A percentile compares a stretch with the other conserved stretches of the same genome.
Conservation (phyloP, 2,888 invertebrate species). For the Agrilus biguttatus region DNA sequence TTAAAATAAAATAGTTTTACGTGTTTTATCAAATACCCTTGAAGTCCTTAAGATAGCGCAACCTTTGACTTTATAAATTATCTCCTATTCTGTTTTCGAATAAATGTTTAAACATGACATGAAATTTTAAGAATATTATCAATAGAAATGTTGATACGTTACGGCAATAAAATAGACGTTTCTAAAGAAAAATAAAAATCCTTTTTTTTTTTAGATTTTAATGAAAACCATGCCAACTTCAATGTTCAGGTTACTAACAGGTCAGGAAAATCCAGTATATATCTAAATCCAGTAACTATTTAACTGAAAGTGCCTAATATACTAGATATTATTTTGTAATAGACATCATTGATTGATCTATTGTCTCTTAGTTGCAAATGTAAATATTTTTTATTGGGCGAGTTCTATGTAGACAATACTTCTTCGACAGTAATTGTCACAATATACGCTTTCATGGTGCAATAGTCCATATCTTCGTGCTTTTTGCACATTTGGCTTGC, state of each 20-base stretch:
- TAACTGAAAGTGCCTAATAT: conserved; percentile 49
- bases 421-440: conserved; percentile 18
- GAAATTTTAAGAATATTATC: too few species aligned
- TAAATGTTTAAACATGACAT: too few species aligned
- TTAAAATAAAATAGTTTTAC: not conserved
- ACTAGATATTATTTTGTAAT: conserved; percentile 16
- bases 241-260: conserved; percentile 97
- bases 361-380: conserved; percentile 31
- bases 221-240: conserved; percentile 99
- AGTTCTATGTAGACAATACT: conserved; percentile 32
- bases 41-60: too few species aligned
- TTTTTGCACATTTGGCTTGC: too few species aligned
- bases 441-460: conserved; percentile 25
- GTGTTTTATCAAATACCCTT: not conserved
- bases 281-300: conserved; percentile 51
- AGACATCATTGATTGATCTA: conserved; percentile 16
- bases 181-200: not conserved
- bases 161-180: not conserved
- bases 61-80: too few species aligned
- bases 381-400: conserved; percentile 28
- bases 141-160: not conserved
- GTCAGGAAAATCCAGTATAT: conserved; percentile 98
- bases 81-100: too few species aligned
- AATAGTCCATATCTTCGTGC: conserved; percentile 29
- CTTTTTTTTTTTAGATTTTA: conserved; percentile 55